Conservation (phyloP, 2,113 vertebrate genomes). For the Chinchilla lanigera region DNA sequence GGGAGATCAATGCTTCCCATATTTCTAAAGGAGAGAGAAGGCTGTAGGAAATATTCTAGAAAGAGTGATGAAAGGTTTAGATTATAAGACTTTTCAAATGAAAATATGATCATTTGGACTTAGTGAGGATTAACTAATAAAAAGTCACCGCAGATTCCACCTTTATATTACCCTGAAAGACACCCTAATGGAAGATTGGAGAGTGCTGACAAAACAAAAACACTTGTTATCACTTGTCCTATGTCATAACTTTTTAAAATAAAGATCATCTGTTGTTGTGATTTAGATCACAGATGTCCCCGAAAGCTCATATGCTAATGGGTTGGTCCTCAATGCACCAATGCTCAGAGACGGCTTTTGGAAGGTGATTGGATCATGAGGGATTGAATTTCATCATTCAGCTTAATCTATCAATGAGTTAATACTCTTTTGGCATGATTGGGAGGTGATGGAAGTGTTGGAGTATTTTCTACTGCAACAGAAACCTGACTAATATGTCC, state of each 20-base stretch:
- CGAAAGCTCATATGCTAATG: not conserved
- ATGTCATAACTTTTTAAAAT: not conserved
- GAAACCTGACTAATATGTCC: not conserved
- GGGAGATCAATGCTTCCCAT: not conserved
- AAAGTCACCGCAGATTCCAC: not conserved
- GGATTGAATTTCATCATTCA: not conserved
- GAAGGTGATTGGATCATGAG: not conserved
- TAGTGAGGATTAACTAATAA: not conserved
- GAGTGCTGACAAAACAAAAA: not conserved
- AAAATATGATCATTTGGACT: not conserved
- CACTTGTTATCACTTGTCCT: not conserved
- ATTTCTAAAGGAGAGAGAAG: not conserved
- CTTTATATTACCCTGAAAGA: not conserved
- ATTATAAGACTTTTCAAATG: not conserved
- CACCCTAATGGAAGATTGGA: not conserved
- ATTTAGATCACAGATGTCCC: not conserved
- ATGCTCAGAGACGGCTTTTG: not conserved
- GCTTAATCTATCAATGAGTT: not conserved
- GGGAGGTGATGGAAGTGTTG: not conserved
- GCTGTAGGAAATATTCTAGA: not conserved
- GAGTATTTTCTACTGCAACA: not conserved
- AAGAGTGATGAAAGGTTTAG: not conserved
- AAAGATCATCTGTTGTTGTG: not conserved
- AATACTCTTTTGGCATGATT: not conserved
- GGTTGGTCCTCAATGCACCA: not conserved